Evolutionary conservation across 2,113 vertebrate species (phyloP), one percentile per base, ranked within the genome.

Genomic region (Micronisus gabar): DNA sequence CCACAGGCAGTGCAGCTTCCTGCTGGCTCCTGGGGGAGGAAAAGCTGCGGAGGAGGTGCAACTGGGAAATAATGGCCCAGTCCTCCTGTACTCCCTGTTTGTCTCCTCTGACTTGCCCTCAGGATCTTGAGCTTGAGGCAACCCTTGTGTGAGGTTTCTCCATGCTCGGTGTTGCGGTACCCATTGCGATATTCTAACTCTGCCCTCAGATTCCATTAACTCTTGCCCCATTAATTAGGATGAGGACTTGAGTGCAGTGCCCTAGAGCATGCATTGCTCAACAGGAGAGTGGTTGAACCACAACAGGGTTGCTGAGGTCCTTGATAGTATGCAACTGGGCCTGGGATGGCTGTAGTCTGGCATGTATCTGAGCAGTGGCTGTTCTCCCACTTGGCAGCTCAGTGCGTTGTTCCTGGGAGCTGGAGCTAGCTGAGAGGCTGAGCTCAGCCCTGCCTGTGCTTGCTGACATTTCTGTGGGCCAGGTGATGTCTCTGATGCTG

Each of bases 51-150:
- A 71, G 81, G 73, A 56, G 41, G 29, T 13, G 21, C 27, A 50
- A 81, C 50, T 2, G 0, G 58, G 58, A 34, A 53, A 22, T 11
- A 48, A 11, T 47, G 62, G 53, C 58, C 55, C 38, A 70, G 18
- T 86, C 63, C 36, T 87, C 93, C 66, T 52, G 84, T 85, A 66
- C 36, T 89, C 81, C 91, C 81, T 85, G 86, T 91, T 95, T 81
- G 62, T 91, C 87, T 91, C 29, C 73, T 87, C 84, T 82, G 81
- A 68, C 15, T 87, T 56, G 74, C 48, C 78, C 27, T 91, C 58
- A 61, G 78, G 84, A 32, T 36, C 40, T 40, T 48, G 52, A 94
- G 72, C 72, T 86, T 2, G 8, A 79, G 89, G 84, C 84, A 94
- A 8, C 19, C 23, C 89, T 40, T 53, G 43, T 1, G 0, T 36